phyloP scores from a whole-genome alignment of 2,113 vertebrate species.

The Gasterosteus nipponicus region DNA sequence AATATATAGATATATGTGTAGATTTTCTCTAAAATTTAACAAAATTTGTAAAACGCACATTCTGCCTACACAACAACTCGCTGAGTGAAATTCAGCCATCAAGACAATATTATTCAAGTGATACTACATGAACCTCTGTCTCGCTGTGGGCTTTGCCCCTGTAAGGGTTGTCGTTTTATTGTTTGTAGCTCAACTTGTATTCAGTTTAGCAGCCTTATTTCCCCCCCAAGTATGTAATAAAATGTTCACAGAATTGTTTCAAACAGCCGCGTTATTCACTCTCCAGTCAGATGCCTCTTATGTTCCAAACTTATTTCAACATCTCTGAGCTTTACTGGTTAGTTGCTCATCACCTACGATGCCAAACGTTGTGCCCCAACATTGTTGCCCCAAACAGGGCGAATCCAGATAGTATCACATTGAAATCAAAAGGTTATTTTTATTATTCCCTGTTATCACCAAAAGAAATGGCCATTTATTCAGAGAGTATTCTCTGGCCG shows the following conservation, averaged over 20 bases:
- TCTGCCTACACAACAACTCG: not conserved
- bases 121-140: not conserved
- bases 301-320: not conserved
- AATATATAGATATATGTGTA: not conserved
- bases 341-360: not conserved
- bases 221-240: not conserved
- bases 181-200: not conserved
- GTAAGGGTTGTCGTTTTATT: not conserved
- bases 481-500: not conserved
- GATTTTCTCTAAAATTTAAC: not conserved
- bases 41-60: not conserved
- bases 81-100: not conserved
- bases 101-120: not conserved
- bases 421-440: not conserved
- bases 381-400: not conserved
- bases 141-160: not conserved
- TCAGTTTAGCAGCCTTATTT: not conserved
- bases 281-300: not conserved
- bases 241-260: not conserved
- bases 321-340: not conserved
- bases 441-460: not conserved
- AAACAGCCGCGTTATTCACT: not conserved
- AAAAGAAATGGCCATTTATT: not conserved
- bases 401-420: not conserved
- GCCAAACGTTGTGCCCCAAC: not conserved